phyloP scores from a whole-genome alignment of 2,113 vertebrate genomes.

The Melozone crissalis region DNA sequence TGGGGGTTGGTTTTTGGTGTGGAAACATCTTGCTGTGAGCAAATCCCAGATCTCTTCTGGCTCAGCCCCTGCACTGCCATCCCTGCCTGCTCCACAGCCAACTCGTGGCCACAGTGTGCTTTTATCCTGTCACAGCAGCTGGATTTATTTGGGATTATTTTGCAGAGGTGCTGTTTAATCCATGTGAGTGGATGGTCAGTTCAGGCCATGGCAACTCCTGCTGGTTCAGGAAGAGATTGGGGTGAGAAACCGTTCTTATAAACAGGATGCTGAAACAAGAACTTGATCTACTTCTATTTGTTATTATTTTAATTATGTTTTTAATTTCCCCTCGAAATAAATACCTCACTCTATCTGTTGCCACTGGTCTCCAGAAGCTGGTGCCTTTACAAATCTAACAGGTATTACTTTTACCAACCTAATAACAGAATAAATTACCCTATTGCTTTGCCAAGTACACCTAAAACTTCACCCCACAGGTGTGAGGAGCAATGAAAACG shows the following conservation, averaged over 20 bases:
- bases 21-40: neutral
- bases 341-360: neutral
- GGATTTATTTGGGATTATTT: neutral
- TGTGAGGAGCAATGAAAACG: neutral
- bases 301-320: neutral
- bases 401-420: neutral
- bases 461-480: neutral
- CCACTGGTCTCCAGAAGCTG: neutral
- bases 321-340: neutral
- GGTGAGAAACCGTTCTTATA: neutral
- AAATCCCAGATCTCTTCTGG: neutral
- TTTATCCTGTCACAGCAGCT: neutral
- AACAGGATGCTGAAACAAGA: neutral
- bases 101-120: rapidly evolving
- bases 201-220: neutral
- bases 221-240: neutral
- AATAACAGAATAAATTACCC: neutral
- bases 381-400: neutral
- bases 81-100: neutral
- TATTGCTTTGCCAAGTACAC: neutral
- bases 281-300: no score
- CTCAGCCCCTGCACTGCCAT: neutral
- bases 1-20: neutral
- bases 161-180: neutral
- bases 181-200: neutral